Evolutionary conservation across 2,113 vertebrate genomes (phyloP), one percentile per base, ranked within the genome.

Genomic region (Strix aluco): DNA sequence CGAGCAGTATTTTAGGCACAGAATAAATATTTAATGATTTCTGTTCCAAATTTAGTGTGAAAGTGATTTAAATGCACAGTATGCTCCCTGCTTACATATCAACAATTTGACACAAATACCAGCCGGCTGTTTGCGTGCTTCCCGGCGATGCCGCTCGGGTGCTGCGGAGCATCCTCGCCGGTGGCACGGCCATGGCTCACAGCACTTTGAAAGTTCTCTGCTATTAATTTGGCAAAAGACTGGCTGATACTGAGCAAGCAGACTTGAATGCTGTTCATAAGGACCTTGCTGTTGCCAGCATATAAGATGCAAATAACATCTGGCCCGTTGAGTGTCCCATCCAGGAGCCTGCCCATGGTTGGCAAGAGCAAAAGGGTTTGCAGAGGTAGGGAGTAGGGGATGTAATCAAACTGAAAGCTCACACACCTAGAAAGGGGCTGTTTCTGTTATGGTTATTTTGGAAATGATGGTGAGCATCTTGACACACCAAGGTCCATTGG

Each of bases 21-120:
- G 90, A 97, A 98, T 98, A 98, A 98, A 98, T 98, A 98, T 98
- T 98, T 98, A 97, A 98, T 97, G 88, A 90, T 96, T 94, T 46
- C 89, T 93, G 80, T 87, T 88, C 96, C 93, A 98, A 97, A 97
- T 95, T 97, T 96, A 96, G 96, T 81, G 91, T 75, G 92, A 85
- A 94, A 96, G 87, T 79, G 81, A 96, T 97, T 92, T 94, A 95
- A 96, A 98, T 96, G 95, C 87, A 65, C 90, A 74, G 80, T n/a
- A 58, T 82, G 94, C 90, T 75, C 57, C 74, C 83, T 94, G 86
- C 85, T 98, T 96, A 94, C 90, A 91, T 71, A 92, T 80, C 97
- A 97, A 96, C 92, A 96, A 86, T 90, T 66, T 79, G 71, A 95
- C 82, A 95, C 91, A 91, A 95, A 94, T 83, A 91, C 80, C 75